Evolutionary conservation across 1,140 invertebrate species (phyloP).

Genomic region (Musca vetustissima): DNA sequence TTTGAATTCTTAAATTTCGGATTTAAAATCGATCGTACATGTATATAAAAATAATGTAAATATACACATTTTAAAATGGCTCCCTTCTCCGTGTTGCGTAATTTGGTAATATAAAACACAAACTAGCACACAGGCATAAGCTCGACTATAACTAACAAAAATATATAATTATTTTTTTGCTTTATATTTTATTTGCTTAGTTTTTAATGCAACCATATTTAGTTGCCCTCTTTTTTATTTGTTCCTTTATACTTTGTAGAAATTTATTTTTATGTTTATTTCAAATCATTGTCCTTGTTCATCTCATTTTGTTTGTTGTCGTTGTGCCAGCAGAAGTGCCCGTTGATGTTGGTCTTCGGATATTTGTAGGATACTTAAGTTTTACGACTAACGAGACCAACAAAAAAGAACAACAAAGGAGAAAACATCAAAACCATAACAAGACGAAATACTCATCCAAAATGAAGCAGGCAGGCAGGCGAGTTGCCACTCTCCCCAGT

Average conservation of each 20-base stretch:
- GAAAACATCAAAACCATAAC: constrained; percentile 5
- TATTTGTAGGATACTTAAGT: constrained; percentile 26
- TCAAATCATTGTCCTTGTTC: constrained; percentile 30
- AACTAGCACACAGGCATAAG: too few relatives aligned
- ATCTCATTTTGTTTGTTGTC: constrained; percentile 23
- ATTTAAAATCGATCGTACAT: too few relatives aligned
- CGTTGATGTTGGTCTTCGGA: not conserved
- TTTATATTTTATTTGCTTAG: not conserved
- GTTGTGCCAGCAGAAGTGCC: not conserved
- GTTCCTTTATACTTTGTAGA: constrained; percentile 12
- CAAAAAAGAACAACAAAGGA: not conserved
- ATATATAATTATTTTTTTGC: not conserved
- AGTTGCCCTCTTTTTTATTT: not conserved
- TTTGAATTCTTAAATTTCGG: too few relatives aligned
- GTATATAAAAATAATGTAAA: too few relatives aligned
- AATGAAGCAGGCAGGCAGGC: constrained; percentile 6
- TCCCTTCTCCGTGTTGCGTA: too few relatives aligned
- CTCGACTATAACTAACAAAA: too few relatives aligned
- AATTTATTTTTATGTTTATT: constrained; percentile 29
- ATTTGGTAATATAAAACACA: too few relatives aligned
- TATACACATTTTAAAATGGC: too few relatives aligned
- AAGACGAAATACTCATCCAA: not conserved
- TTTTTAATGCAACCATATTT: not conserved
- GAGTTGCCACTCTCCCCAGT: not conserved
- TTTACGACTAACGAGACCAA: constrained; percentile 28